These are phyloP conservation scores for Hemicentrotus pulcherrimus DNA, from an alignment of 35 echinoderm and acorn worm species.

Conservation along the genomic window DNA sequence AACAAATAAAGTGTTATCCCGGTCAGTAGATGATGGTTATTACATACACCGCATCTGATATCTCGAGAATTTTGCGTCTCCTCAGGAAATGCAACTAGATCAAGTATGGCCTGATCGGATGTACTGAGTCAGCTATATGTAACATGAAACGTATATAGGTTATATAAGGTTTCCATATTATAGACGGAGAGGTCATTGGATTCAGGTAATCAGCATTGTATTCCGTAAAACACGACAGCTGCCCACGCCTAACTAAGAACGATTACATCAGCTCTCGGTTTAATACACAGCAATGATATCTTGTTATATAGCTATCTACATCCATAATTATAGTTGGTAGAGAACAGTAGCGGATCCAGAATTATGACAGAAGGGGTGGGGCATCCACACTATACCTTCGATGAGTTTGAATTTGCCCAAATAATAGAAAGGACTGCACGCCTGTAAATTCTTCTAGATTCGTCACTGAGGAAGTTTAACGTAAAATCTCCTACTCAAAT, in stretches of 20 bases:
- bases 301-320: neutral
- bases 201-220: neutral
- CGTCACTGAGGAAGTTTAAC: too few species aligned
- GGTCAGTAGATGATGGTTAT: too few species aligned
- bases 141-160: constrained; percentile 4
- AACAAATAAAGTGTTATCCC: too few species aligned
- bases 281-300: neutral
- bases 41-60: neutral
- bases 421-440: neutral
- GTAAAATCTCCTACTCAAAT: too few species aligned
- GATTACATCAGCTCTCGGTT: neutral
- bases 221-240: neutral
- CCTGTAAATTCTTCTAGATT: too few species aligned
- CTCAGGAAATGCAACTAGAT: neutral
- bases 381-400: neutral
- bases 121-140: neutral
- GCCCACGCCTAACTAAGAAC: neutral
- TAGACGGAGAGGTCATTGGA: neutral
- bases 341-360: neutral
- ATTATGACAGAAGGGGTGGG: neutral
- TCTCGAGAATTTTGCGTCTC: neutral
- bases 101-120: neutral
- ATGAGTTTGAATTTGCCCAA: neutral
- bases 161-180: neutral
- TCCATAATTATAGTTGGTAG: too few species aligned